Evolutionary conservation across 2,888 invertebrate species (phyloP).

Genomic region (Allophyes oxyacanthae): DNA sequence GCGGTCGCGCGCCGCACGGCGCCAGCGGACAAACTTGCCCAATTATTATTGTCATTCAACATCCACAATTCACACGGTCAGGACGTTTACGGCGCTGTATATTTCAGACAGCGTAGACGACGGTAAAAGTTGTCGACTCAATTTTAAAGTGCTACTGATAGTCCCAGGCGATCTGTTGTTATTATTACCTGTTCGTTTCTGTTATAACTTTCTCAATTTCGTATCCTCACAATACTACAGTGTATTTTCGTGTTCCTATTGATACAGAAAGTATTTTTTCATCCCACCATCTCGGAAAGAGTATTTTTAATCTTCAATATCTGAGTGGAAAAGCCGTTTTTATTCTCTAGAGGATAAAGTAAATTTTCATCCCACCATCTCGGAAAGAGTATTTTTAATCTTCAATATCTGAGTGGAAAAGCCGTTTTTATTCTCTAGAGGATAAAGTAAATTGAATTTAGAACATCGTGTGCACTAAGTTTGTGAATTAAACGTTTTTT

Average conservation of each 20-base stretch:
- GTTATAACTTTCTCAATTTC: conserved; percentile 49
- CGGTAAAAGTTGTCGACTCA: conserved; percentile 47
- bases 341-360: no score
- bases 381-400: no score
- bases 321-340: no score
- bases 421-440: no score
- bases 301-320: no score
- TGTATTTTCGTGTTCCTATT: conserved; percentile 22
- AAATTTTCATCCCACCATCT: no score
- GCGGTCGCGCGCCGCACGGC: conserved; percentile 48
- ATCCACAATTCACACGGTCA: conserved; percentile 49
- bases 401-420: no score
- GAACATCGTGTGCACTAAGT: no score
- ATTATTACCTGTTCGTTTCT: conserved; percentile 30
- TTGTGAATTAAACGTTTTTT: no score
- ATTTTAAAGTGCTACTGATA: conserved; percentile 42
- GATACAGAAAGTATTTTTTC: conserved; percentile 20
- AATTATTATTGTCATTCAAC: conserved; percentile 72
- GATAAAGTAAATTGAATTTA: no score
- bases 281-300: no score
- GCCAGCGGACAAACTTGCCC: conserved; percentile 70
- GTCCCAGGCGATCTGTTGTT: conserved; percentile 35
- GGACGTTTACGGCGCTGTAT: conserved; percentile 22
- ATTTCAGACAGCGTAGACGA: conserved; percentile 23
- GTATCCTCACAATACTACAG: conserved; percentile 13